phyloP scores from a whole-genome alignment of 2,888 invertebrate species.

The Standfussiana lucernea region DNA sequence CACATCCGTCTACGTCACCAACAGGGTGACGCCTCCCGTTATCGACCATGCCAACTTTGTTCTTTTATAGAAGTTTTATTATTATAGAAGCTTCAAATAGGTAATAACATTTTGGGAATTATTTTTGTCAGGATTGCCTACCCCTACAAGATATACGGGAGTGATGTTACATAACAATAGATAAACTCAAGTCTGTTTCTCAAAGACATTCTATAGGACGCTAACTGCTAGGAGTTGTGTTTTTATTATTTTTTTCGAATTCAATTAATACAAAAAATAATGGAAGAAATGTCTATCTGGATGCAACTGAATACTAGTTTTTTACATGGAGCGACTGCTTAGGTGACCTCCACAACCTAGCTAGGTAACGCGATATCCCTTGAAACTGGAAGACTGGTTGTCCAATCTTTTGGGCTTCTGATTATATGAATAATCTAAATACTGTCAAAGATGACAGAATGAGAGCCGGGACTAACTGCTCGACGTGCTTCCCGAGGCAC shows the following conservation, averaged over 20 bases:
- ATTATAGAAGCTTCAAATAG: neutral
- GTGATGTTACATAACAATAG: neutral
- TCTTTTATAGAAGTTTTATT: conserved; percentile 2
- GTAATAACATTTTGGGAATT: neutral
- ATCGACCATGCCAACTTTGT: conserved; percentile 59
- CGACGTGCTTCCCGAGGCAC: neutral
- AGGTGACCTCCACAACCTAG: no score
- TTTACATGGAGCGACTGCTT: no score
- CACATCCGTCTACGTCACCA: conserved; percentile 74
- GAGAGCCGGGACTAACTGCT: neutral
- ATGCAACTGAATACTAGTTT: no score
- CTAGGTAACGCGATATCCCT: no score
- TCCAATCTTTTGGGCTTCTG: no score
- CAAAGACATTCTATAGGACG: no score
- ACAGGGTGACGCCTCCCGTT: conserved; percentile 68
- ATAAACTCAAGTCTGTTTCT: no score
- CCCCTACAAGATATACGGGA: neutral
- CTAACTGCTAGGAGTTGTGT: no score
- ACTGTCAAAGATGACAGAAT: neutral
- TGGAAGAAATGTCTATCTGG: neutral
- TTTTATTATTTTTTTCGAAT: no score
- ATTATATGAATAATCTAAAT: no score
- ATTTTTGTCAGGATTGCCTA: neutral
- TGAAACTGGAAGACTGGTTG: no score
- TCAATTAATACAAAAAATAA: neutral